A percentile compares a stretch with the other conserved stretches of the same genome.
phyloP scores from a whole-genome alignment of 2,797 vertebrate genomes.

The Alfaro cultratus region DNA sequence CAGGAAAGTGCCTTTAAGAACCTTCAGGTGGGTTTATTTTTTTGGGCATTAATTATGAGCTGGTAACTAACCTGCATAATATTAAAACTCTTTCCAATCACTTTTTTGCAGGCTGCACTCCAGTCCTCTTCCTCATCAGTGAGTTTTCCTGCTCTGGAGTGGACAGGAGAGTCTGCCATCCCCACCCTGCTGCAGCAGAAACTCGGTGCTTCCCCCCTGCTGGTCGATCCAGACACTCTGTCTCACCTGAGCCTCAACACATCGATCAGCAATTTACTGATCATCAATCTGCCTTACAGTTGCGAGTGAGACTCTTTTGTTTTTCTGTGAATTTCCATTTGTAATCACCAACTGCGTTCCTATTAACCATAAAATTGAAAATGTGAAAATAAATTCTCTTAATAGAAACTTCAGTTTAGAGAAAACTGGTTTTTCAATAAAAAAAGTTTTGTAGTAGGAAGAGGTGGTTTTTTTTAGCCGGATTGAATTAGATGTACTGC shows the following conservation, averaged over 20 bases:
- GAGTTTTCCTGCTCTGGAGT: constrained; percentile 84
- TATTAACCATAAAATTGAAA: too few species aligned
- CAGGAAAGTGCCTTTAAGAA: constrained; percentile 86
- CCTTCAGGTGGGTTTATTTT: constrained; percentile 76
- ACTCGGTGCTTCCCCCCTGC: constrained; percentile 81
- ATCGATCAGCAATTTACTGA: constrained; percentile 81
- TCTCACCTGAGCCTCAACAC: constrained; percentile 81
- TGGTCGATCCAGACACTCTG: constrained; percentile 81
- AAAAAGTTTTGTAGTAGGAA: too few species aligned
- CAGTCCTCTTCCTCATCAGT: constrained; percentile 80
- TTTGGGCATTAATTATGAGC: neutral
- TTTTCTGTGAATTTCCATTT: neutral
- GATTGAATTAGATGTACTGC: too few species aligned
- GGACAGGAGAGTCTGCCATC: constrained; percentile 79
- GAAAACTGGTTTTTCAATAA: too few species aligned
- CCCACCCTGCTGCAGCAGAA: constrained; percentile 82
- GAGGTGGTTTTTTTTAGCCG: too few species aligned
- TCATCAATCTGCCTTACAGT: constrained; percentile 85
- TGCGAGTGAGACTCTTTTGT: constrained; percentile 66
- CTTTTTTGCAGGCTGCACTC: constrained; percentile 79
- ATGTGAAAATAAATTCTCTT: too few species aligned
- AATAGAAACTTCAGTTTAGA: too few species aligned
- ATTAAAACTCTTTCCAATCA: neutral
- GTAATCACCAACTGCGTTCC: neutral
- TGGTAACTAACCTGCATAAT: neutral